Conservation (phyloP, 2,888 invertebrate species). For the Caenorhabditis afra region DNA sequence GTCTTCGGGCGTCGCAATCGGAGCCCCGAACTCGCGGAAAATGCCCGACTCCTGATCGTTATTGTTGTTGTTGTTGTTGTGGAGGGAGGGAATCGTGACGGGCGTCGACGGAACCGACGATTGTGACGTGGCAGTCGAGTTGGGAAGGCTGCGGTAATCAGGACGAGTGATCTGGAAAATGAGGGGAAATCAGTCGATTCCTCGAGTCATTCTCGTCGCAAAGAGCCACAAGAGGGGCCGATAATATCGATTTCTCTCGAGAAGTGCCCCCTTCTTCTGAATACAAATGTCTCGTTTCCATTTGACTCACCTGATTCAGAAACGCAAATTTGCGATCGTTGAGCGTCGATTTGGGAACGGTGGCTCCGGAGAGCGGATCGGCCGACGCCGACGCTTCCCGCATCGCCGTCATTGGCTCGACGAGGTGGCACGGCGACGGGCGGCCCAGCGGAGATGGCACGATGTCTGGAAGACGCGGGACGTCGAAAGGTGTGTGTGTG, state of each 20-base stretch:
- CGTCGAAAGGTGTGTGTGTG: background rate
- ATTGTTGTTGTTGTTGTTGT: background rate
- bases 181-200: background rate
- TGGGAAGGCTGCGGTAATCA: slow-evolving; percentile 57
- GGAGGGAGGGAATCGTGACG: slow-evolving; percentile 20
- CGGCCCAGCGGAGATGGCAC: slow-evolving; percentile 30
- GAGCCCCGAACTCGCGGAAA: slow-evolving; percentile 51
- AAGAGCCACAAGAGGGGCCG: too few relatives aligned
- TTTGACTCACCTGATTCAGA: slow-evolving; percentile 45
- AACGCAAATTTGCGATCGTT: slow-evolving; percentile 58
- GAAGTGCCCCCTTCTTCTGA: too few relatives aligned
- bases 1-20: slow-evolving; percentile 58
- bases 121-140: slow-evolving; percentile 37
- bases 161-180: slow-evolving; percentile 54
- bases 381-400: slow-evolving; percentile 40
- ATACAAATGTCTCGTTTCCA: background rate
- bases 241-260: too few relatives aligned
- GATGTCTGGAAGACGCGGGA: slow-evolving; percentile 1
- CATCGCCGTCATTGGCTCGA: slow-evolving; percentile 51
- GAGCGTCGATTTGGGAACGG: slow-evolving; percentile 20
- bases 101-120: slow-evolving; percentile 49
- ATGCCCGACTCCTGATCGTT: slow-evolving; percentile 9
- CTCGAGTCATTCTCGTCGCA: too few relatives aligned
- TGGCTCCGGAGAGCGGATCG: slow-evolving; percentile 27
- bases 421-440: slow-evolving; percentile 8